Conservation (phyloP, 1,140 invertebrate genomes). For the Caerostris extrusa region DNA sequence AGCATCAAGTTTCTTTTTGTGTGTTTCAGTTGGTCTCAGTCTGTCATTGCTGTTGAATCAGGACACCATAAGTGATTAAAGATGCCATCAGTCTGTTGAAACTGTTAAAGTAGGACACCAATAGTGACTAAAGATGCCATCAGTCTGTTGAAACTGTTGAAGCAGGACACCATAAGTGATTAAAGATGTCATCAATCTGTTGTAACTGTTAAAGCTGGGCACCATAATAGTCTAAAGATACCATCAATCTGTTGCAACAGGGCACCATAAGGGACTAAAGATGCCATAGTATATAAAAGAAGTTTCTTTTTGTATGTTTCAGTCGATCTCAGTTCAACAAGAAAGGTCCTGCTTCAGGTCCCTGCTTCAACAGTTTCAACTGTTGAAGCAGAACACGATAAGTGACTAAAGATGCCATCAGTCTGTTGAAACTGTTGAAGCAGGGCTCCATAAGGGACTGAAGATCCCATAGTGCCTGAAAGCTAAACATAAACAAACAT, state of each 20-base stretch:
- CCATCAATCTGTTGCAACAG: not conserved
- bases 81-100: not conserved
- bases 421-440: not conserved
- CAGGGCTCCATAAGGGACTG: not conserved
- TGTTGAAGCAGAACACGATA: constrained; percentile 60
- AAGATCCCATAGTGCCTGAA: too few species aligned
- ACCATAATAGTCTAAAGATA: too few species aligned
- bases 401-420: constrained; percentile 32
- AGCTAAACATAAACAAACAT: too few species aligned
- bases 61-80: too few species aligned
- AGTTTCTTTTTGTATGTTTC: constrained; percentile 33
- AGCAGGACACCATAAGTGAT: constrained; percentile 62
- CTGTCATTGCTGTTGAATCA: too few species aligned
- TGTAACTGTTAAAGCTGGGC: not conserved
- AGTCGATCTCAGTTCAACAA: too few species aligned
- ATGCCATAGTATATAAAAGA: not conserved
- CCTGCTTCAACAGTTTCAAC: not conserved
- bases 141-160: constrained; percentile 51
- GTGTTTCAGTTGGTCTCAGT: too few species aligned
- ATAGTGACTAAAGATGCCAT: constrained; percentile 51
- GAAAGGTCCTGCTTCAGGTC: too few species aligned
- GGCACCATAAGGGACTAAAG: constrained; percentile 14
- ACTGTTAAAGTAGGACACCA: constrained; percentile 14
- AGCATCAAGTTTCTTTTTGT: too few species aligned
- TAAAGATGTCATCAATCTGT: constrained; percentile 19